These are phyloP conservation scores for Ceyx erithaca DNA, from an alignment of 2,797 vertebrate species.

Conservation along the genomic window DNA sequence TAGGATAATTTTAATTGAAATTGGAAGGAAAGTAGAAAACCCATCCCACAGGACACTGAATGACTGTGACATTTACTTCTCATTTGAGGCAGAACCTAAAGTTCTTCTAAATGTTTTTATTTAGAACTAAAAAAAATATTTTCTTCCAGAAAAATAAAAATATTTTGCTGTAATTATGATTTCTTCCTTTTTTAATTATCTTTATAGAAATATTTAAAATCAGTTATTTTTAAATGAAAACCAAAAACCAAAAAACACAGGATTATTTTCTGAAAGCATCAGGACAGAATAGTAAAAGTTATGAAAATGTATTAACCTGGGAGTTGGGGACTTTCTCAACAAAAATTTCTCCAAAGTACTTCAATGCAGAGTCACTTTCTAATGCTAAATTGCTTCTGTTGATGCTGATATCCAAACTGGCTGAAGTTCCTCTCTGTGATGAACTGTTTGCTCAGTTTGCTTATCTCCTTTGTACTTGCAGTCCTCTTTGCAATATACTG, in stretches of 20 bases:
- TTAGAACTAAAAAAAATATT: neutral
- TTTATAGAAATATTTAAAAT: neutral
- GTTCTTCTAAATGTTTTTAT: neutral
- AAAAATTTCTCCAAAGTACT: neutral
- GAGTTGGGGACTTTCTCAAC: neutral
- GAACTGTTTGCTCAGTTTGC: neutral
- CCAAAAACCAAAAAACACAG: neutral
- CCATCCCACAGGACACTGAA: neutral
- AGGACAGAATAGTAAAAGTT: neutral
- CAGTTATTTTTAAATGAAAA: neutral
- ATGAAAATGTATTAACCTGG: neutral
- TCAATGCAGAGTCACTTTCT: neutral
- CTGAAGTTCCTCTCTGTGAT: neutral
- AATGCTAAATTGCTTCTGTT: neutral
- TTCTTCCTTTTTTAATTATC: neutral
- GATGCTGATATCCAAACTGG: neutral
- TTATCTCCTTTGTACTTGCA: neutral
- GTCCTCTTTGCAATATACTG: neutral
- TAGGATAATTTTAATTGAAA: neutral
- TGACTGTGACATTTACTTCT: neutral
- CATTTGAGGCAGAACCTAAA: neutral
- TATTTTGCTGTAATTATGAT: neutral
- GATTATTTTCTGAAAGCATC: neutral
- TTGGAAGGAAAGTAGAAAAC: neutral
- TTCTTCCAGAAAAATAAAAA: neutral